phyloP scores from a whole-genome alignment of 2,113 vertebrate genomes.

The Theropithecus gelada region DNA sequence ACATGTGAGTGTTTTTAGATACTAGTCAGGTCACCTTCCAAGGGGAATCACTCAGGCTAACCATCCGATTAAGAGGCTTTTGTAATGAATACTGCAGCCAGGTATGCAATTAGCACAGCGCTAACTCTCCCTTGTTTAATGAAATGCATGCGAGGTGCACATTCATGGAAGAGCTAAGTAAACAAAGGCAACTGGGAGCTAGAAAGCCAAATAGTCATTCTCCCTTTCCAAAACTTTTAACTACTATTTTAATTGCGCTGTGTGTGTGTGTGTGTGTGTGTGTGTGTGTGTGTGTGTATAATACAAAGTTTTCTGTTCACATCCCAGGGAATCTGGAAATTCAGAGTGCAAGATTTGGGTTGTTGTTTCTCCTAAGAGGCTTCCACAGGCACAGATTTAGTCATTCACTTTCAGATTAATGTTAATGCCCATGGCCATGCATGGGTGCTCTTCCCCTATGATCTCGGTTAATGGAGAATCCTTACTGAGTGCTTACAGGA shows the following conservation, averaged over 20 bases:
- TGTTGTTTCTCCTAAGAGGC: not conserved
- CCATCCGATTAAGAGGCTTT: conserved; percentile 65
- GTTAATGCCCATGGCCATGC: not conserved
- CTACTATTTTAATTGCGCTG: not conserved
- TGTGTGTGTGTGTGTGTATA: not conserved
- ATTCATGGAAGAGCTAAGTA: not conserved
- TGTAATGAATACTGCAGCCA: conserved; percentile 58
- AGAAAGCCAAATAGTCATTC: not conserved
- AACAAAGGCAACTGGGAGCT: not conserved
- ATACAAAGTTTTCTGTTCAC: not conserved
- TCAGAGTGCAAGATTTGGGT: not conserved
- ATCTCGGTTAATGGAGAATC: not conserved
- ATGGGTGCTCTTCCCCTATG: too few species aligned
- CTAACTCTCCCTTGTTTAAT: conserved; percentile 41
- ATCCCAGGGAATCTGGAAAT: not conserved
- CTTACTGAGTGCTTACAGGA: not conserved
- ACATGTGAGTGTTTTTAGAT: conserved; percentile 81
- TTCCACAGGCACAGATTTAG: not conserved
- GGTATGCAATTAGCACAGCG: not conserved
- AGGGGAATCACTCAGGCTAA: conserved; percentile 56
- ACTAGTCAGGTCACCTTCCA: conserved; percentile 79
- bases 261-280: too few species aligned
- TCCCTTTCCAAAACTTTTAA: not conserved
- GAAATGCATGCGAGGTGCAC: not conserved
- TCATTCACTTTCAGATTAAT: not conserved